Evolutionary conservation across 2,113 vertebrate species (phyloP), one percentile per base, ranked within the genome.

Genomic region (Fregetta grallaria): DNA sequence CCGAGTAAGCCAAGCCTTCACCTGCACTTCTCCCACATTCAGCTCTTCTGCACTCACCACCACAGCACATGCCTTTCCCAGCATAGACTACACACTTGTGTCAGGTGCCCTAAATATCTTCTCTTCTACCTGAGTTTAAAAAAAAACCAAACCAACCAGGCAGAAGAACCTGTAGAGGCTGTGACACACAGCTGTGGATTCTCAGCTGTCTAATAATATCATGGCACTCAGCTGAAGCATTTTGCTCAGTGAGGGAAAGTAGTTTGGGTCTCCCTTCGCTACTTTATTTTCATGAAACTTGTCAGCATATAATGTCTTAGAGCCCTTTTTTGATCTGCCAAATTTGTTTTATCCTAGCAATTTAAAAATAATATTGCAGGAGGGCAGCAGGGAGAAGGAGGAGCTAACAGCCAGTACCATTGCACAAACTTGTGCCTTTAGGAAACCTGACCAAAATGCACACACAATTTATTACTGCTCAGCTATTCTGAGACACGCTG

Each of bases 41-140:
- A 66, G 2, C 42, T 45, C 9, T 19, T 22, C 76, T 38, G 13
- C 22, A 10, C 49, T 34, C 16, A 36, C 56, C 45, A 58, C 18
- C 49, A 13, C 22, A 14, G 7, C 49, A 7, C 1, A 1, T 13
- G 4, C 56, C 52, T 47, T n/a, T 42, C 21, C 13, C 62, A 68
- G 26, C 53, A 61, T 0, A 29, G 12, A 15, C 3, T 20, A 6
- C 4, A 10, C 0, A 0, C 20, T 84, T 56, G 11, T 17, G 50
- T 70, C 50, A 77, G 27, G 21, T 65, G 20, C 20, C 21, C 10
- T 53, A 58, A 87, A 52, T 34, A 68, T 11, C 15, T 72, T 85
- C 47, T 55, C 32, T 72, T 65, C 44, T 29, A 62, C 11, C 32
- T 15, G 17, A 50, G 25, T 58, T 56, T 50, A 20, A 83, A 62